phyloP scores from a whole-genome alignment of 2,113 vertebrate genomes.

The Nettapus auritus region DNA sequence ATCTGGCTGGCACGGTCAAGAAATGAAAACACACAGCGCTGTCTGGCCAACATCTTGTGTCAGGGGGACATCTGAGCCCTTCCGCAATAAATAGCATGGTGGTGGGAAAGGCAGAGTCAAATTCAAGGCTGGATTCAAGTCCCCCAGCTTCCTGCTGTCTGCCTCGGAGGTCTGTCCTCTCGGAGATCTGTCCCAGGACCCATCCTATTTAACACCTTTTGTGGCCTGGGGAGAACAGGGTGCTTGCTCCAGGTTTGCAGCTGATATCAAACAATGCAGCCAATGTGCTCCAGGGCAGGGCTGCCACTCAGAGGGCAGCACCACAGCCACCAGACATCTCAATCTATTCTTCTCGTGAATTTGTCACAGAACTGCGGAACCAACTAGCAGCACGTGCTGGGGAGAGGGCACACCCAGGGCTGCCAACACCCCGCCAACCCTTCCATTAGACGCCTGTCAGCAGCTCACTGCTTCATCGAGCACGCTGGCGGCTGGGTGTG shows the following conservation, averaged over 20 bases:
- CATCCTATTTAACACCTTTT: neutral
- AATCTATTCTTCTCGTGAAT: neutral
- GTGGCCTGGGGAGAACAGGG: too few species aligned
- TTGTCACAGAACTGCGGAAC: neutral
- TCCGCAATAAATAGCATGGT: fast-evolving
- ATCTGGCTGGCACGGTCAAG: neutral
- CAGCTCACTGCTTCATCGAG: neutral
- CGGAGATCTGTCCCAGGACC: neutral
- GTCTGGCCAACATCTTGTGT: too few species aligned
- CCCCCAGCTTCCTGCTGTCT: neutral
- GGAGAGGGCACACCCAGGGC: neutral
- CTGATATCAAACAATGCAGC: neutral
- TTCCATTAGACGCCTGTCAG: neutral
- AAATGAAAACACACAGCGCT: neutral
- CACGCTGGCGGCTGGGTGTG: neutral
- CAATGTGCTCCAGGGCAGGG: neutral
- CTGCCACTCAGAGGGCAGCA: neutral
- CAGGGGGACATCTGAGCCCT: neutral
- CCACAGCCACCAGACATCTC: neutral
- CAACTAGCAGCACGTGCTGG: neutral
- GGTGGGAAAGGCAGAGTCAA: neutral
- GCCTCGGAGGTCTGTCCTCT: neutral
- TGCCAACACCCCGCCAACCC: neutral
- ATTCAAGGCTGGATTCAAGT: neutral
- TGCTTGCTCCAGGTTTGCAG: neutral